A percentile compares a stretch with the other conserved stretches of the same genome.
Conservation (phyloP, 2,888 invertebrate genomes). For the Drosophila borborema region DNA sequence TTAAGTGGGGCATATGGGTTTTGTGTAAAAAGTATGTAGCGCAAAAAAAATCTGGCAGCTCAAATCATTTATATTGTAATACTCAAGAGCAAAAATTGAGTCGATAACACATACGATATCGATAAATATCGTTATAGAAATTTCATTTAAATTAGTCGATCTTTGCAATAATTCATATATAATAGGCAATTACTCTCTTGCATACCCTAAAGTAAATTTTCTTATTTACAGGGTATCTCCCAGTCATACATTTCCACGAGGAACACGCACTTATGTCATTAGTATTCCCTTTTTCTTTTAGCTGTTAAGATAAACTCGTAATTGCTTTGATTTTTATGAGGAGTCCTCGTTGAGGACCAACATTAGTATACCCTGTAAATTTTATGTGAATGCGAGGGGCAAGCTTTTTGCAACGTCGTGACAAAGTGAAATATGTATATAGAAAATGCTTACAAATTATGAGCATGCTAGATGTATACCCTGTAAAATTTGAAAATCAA, state of each 20-base stretch:
- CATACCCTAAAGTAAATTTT: fast-evolving
- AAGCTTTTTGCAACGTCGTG: too few species aligned
- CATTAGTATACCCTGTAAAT: slow-evolving; percentile 37
- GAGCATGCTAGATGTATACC: neutral
- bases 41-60: neutral
- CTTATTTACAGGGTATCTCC: neutral
- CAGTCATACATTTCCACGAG: neutral
- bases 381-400: too few species aligned
- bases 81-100: too few species aligned
- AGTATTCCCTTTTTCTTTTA: slow-evolving; percentile 14
- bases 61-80: too few species aligned
- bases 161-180: neutral
- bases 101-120: neutral
- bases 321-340: slow-evolving; percentile 34
- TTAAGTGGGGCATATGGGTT: neutral
- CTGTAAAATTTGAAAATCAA: neutral
- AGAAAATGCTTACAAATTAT: too few species aligned
- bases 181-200: neutral
- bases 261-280: neutral
- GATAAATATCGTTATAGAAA: neutral
- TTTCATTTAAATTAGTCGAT: too few species aligned
- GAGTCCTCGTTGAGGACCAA: too few species aligned
- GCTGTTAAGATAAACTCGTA: slow-evolving; percentile 20
- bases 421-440: too few species aligned
- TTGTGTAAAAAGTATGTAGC: neutral